Evolutionary conservation across 53 echinoderm and acorn worm genomes (phyloP).

Genomic region (Temnopleurus reevesii): DNA sequence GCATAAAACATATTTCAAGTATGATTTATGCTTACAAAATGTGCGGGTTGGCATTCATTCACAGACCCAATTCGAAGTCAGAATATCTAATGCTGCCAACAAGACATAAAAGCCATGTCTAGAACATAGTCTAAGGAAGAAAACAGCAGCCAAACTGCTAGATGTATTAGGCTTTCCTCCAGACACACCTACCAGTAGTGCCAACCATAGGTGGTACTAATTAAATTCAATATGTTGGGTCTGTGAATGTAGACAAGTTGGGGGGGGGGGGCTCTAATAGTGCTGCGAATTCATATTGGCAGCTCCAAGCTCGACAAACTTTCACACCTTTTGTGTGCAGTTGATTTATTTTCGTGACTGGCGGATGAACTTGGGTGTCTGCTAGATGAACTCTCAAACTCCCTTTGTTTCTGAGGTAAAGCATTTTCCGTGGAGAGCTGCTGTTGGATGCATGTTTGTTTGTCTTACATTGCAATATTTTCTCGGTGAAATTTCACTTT

Average conservation of each 20-base stretch:
- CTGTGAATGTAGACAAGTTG: background rate
- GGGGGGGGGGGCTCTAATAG: background rate
- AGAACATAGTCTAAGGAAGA: no score
- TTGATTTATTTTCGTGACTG: slow-evolving; percentile 29
- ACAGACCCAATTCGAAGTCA: no score
- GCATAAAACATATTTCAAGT: background rate
- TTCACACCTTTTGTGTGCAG: slow-evolving; percentile 18
- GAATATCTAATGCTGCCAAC: no score
- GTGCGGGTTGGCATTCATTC: no score
- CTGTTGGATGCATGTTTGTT: background rate
- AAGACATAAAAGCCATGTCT: no score
- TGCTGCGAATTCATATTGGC: background rate
- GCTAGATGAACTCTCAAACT: background rate
- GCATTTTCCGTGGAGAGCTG: background rate
- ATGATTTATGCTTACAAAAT: background rate
- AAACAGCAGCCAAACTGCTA: no score
- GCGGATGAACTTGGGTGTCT: slow-evolving; percentile 8
- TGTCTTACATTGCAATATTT: background rate
- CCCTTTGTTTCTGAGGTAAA: background rate
- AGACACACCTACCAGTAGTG: no score
- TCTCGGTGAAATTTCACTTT: background rate
- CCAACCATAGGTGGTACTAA: no score
- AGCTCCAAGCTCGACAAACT: slow-evolving; percentile 9
- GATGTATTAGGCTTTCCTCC: no score
- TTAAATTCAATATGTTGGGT: no score